Conservation (phyloP, 1,140 invertebrate genomes). For the Micrasema minimum region DNA sequence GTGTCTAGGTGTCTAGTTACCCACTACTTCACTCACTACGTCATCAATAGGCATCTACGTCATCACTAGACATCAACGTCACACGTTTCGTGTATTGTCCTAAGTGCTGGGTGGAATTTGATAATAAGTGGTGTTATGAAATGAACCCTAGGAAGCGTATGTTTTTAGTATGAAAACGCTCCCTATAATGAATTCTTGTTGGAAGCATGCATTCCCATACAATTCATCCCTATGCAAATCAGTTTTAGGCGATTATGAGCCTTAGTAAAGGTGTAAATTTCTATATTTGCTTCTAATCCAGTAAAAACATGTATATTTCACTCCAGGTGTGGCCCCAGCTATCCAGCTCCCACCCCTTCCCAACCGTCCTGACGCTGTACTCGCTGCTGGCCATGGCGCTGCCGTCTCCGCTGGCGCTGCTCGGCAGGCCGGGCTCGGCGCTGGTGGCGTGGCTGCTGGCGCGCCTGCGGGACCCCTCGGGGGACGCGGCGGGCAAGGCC, state of each 20-base stretch:
- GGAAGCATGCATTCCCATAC: not conserved
- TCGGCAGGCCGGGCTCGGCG: constrained; percentile 10
- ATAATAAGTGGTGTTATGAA: no score
- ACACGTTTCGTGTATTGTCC: no score
- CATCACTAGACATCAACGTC: no score
- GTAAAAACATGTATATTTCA: constrained; percentile 1
- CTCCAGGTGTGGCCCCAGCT: constrained; percentile 44
- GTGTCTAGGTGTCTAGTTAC: no score
- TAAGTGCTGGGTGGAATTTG: no score
- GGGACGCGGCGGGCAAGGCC: not conserved
- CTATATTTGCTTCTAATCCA: no score
- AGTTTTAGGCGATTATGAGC: not conserved
- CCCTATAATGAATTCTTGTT: not conserved
- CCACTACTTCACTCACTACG: no score
- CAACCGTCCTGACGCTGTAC: constrained; percentile 24
- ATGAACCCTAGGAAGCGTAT: no score
- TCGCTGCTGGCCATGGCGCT: constrained; percentile 40
- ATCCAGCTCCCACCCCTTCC: not conserved
- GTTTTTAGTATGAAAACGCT: no score
- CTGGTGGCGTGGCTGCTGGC: constrained; percentile 12
- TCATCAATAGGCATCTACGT: no score
- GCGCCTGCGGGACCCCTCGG: not conserved
- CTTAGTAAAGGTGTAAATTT: not conserved
- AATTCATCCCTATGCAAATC: not conserved
- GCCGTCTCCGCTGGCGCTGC: constrained; percentile 18